Conservation (phyloP, 2,113 vertebrate genomes). For the Neoarius graeffei region DNA sequence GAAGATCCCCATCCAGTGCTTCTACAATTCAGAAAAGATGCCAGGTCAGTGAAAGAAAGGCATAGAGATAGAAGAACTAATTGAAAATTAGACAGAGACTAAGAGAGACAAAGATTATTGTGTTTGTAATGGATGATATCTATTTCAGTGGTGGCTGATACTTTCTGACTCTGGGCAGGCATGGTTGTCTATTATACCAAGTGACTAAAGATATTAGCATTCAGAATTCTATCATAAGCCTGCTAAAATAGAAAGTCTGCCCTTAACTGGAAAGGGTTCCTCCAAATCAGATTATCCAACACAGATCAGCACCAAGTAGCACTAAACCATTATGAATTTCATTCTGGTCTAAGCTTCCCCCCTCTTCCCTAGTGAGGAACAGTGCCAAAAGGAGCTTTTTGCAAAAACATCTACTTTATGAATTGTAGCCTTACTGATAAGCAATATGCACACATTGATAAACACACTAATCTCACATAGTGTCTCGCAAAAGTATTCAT, state of each 20-base stretch:
- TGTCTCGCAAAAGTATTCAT: no score
- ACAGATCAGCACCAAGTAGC: background rate
- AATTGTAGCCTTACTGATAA: background rate
- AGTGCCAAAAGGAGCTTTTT: background rate
- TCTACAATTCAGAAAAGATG: slow-evolving; percentile 95
- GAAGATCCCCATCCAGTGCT: slow-evolving; percentile 94
- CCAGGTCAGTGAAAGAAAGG: slow-evolving; percentile 75
- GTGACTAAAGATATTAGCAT: background rate
- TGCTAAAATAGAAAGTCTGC: background rate
- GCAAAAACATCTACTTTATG: background rate
- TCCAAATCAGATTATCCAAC: background rate
- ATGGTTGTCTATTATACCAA: background rate
- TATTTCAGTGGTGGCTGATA: background rate
- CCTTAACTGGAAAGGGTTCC: background rate
- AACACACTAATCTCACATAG: background rate
- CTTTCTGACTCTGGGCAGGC: background rate
- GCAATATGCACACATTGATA: background rate
- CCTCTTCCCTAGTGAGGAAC: no score
- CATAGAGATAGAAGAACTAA: background rate
- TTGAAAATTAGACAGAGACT: background rate
- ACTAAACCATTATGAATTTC: background rate
- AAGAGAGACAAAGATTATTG: background rate
- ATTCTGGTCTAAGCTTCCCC: background rate
- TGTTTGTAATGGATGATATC: background rate
- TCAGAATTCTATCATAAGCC: background rate